Evolutionary conservation across 2,888 invertebrate genomes (phyloP).

Genomic region (Caenorhabditis sp.): DNA sequence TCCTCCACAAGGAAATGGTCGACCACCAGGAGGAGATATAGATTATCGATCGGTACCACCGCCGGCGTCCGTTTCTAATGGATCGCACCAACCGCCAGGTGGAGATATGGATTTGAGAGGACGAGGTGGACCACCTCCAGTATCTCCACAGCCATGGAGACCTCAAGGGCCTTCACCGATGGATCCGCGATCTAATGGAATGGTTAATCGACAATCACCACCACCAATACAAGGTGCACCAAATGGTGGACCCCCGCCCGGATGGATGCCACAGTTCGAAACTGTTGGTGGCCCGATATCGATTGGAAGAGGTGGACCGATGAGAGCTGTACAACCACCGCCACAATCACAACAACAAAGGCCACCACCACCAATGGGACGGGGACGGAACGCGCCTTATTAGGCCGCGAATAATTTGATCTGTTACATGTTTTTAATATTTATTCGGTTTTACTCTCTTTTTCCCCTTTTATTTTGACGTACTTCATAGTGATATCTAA

Average conservation of each 20-base stretch:
- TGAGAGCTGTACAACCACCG: neutral
- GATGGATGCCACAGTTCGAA: conserved; percentile 7
- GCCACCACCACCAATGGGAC: neutral
- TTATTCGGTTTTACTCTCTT: no score
- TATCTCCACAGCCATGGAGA: neutral
- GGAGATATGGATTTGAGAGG: conserved; percentile 23
- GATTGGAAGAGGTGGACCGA: neutral
- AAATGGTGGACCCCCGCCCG: conserved; percentile 4
- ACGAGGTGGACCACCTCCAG: neutral
- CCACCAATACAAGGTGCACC: neutral
- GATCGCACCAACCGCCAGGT: neutral
- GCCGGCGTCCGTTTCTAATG: neutral
- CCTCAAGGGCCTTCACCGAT: neutral
- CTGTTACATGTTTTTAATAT: neutral
- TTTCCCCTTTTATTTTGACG: no score
- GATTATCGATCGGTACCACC: conserved; percentile 24
- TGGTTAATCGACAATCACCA: neutral
- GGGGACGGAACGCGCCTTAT: neutral
- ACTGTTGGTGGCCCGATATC: neutral
- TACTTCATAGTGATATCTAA: neutral
- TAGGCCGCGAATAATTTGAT: neutral
- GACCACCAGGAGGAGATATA: conserved; percentile 7
- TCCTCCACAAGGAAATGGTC: neutral
- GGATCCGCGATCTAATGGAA: conserved; percentile 2
- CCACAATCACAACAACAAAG: conserved; percentile 6